phyloP scores from a whole-genome alignment of 2,113 vertebrate species.

The Synchiropus splendidus region DNA sequence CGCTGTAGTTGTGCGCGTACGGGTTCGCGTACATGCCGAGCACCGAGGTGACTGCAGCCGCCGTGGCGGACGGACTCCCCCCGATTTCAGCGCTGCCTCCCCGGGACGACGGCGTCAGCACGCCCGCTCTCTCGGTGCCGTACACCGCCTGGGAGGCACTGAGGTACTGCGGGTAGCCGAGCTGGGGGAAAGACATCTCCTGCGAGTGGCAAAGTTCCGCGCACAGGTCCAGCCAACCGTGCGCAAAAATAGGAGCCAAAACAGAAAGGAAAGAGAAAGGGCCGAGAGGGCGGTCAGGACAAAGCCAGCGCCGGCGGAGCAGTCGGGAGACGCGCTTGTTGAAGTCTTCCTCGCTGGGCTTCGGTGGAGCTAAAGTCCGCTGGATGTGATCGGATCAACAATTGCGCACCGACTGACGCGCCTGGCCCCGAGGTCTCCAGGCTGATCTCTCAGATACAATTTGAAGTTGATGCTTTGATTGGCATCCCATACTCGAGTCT shows the following conservation, averaged over 20 bases:
- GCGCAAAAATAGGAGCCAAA: constrained; percentile 35
- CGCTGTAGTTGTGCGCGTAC: constrained; percentile 92
- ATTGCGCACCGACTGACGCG: constrained; percentile 96
- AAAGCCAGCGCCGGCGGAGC: constrained; percentile 46
- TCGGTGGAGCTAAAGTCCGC: constrained; percentile 74
- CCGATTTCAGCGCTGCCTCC: constrained; percentile 77
- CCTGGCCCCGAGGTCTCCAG: constrained; percentile 87
- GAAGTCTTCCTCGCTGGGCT: constrained; percentile 59
- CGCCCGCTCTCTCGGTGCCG: constrained; percentile 80
- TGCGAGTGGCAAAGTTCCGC: constrained; percentile 39
- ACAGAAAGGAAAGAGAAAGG: constrained; percentile 19
- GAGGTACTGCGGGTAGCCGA: constrained; percentile 92
- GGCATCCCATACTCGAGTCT: constrained; percentile 83
- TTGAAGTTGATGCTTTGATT: constrained; percentile 99
- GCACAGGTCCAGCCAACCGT: constrained; percentile 40
- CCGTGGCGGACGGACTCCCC: constrained; percentile 71
- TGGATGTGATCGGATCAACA: constrained; percentile 94
- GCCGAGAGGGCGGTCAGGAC: constrained; percentile 29
- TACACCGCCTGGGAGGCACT: constrained; percentile 88
- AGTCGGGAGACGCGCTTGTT: constrained; percentile 41
- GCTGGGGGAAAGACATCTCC: constrained; percentile 92
- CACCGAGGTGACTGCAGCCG: constrained; percentile 81
- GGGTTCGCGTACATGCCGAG: constrained; percentile 92
- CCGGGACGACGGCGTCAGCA: constrained; percentile 77
- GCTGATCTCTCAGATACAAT: constrained; percentile 96